Percentiles rank a stretch among this genome's conserved stretches.
These are phyloP conservation scores for Eonycteris spelaea DNA, from an alignment of 2,113 vertebrate genomes.

Conservation along the genomic window DNA sequence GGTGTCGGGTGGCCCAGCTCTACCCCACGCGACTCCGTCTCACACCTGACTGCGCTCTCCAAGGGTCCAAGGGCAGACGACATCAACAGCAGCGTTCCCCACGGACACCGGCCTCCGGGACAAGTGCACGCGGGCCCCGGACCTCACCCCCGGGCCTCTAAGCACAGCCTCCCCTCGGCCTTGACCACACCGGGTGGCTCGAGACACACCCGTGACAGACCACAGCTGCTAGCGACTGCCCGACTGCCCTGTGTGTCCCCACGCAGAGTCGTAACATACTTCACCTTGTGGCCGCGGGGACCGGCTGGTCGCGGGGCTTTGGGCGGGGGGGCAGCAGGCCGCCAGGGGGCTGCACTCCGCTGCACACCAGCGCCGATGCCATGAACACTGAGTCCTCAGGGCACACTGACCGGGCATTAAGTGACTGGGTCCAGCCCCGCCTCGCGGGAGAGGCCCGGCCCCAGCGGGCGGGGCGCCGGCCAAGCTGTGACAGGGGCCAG, in stretches of 20 bases:
- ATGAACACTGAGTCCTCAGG: no score
- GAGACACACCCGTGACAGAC: background rate
- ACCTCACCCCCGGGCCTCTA: background rate
- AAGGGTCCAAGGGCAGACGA: background rate
- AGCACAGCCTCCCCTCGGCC: background rate
- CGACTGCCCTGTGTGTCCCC: background rate
- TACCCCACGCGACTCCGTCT: no score
- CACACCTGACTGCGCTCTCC: background rate
- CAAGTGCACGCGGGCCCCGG: background rate
- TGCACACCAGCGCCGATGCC: background rate
- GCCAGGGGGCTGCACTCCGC: conserved; percentile 39
- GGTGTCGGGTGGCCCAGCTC: no score
- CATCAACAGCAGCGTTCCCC: background rate
- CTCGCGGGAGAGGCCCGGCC: background rate
- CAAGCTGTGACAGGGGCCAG: fast-evolving
- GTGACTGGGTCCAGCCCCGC: background rate
- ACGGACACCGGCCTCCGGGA: background rate
- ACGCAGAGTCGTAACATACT: background rate
- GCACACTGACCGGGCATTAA: background rate
- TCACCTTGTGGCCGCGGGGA: conserved; percentile 19
- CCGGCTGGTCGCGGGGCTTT: background rate
- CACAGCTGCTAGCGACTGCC: background rate
- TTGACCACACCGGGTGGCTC: background rate
- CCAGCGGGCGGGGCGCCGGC: fast-evolving
- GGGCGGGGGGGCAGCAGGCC: background rate